These are phyloP conservation scores for Cephalopterus ornatus DNA, from an alignment of 2,113 vertebrate genomes.

Conservation along the genomic window DNA sequence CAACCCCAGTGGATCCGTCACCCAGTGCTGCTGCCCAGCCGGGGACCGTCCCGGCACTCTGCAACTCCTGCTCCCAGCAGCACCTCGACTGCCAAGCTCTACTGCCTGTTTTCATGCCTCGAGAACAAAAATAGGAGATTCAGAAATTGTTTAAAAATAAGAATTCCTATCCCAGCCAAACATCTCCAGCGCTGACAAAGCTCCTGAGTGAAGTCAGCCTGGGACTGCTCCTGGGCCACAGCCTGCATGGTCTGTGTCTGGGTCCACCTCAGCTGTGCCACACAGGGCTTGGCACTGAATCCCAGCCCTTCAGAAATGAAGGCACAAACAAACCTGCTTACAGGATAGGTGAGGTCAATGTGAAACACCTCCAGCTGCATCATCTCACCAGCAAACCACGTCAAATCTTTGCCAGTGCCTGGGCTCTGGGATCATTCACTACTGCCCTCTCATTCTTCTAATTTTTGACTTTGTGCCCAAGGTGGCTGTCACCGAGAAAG, in stretches of 20 bases:
- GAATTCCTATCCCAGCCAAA: neutral
- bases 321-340: neutral
- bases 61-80: neutral
- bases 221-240: neutral
- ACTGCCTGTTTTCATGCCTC: neutral
- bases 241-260: neutral
- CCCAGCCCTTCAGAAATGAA: neutral
- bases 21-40: neutral
- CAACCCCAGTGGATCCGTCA: neutral
- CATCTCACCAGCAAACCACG: neutral
- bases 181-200: neutral
- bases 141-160: neutral
- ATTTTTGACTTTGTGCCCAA: neutral
- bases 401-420: neutral
- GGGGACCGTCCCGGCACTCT: accelerated
- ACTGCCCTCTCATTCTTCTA: neutral
- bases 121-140: neutral
- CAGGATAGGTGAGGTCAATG: neutral
- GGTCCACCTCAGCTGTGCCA: neutral
- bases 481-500: neutral
- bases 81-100: accelerated
- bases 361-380: neutral
- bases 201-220: neutral
- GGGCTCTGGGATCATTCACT: neutral
- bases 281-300: accelerated